phyloP scores from a whole-genome alignment of 2,113 vertebrate species.

The Myotis yumanensis region DNA sequence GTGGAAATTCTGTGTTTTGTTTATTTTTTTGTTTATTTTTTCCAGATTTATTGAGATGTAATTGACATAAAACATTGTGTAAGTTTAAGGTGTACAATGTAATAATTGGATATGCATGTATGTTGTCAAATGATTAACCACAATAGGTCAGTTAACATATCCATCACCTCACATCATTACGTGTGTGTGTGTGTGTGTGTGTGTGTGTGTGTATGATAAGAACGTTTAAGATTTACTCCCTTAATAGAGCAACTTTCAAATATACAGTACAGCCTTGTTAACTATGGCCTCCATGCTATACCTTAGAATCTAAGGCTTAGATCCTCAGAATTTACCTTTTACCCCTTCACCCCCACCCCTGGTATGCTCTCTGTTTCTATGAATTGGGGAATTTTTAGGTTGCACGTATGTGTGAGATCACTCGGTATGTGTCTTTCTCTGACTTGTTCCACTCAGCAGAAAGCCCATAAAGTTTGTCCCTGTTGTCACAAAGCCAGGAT shows the following conservation, averaged over 20 bases:
- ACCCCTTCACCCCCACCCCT: neutral
- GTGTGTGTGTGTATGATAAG: neutral
- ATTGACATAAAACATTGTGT: neutral
- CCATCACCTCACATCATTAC: neutral
- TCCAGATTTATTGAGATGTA: neutral
- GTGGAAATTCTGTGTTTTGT: neutral
- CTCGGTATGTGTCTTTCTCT: neutral
- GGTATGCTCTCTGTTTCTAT: neutral
- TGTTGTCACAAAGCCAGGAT: neutral
- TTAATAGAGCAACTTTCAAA: neutral
- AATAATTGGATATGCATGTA: neutral
- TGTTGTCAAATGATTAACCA: neutral
- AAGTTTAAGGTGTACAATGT: neutral
- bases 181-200: accelerated
- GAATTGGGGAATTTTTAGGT: neutral
- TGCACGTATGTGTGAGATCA: neutral
- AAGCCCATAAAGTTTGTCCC: neutral
- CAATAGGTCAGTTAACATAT: neutral
- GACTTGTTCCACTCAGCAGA: neutral
- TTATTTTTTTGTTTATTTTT: too few species aligned
- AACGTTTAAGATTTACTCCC: neutral
- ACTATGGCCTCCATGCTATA: neutral
- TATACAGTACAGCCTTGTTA: neutral
- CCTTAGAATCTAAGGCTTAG: neutral
- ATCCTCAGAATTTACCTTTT: neutral